phyloP scores from a whole-genome alignment of 2,797 vertebrate species.

The Cuculus canorus region DNA sequence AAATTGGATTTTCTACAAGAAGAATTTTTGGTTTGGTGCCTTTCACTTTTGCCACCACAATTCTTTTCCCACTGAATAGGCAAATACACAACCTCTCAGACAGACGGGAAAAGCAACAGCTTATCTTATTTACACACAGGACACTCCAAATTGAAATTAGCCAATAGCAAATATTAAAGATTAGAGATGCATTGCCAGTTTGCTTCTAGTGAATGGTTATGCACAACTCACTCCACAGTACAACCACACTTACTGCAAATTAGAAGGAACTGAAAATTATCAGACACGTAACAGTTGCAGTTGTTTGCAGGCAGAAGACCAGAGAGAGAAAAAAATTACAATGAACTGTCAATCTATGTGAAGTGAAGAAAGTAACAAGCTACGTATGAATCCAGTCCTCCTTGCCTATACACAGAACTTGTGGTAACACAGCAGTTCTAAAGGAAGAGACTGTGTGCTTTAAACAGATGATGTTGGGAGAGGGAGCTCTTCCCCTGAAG shows the following conservation, averaged over 20 bases:
- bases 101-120: not conserved
- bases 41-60: not conserved
- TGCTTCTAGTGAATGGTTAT: not conserved
- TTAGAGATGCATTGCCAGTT: not conserved
- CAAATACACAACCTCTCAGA: not conserved
- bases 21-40: not conserved
- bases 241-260: not conserved
- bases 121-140: not conserved
- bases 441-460: fast-evolving
- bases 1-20: not conserved
- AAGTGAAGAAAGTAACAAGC: not conserved
- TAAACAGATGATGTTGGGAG: not conserved
- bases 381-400: not conserved
- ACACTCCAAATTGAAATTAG: not conserved
- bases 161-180: not conserved
- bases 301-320: not conserved
- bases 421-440: not conserved
- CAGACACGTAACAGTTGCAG: not conserved
- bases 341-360: not conserved
- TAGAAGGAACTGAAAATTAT: not conserved
- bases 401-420: fast-evolving
- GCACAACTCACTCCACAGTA: not conserved
- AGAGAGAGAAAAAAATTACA: not conserved
- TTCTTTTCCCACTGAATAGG: not conserved
- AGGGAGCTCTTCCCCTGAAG: not conserved